Percentiles rank a stretch among this genome's conserved stretches.
phyloP scores from a whole-genome alignment of 2,888 invertebrate species.

The Criorhina ranunculi region DNA sequence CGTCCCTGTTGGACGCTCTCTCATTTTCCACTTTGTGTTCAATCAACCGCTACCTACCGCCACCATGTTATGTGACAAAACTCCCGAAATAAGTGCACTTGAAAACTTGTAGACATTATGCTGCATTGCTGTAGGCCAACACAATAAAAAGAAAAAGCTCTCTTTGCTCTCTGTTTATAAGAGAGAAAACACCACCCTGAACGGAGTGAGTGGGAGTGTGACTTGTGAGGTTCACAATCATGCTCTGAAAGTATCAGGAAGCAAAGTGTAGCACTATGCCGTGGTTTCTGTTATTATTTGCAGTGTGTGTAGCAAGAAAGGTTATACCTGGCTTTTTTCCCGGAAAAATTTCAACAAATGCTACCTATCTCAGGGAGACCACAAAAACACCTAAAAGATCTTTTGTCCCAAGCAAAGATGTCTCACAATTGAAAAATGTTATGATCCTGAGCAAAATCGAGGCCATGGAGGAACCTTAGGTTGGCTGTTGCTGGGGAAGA shows the following conservation, averaged over 20 bases:
- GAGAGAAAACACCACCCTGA: constrained; percentile 7
- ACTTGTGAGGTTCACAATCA: constrained; percentile 20
- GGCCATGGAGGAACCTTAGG: too few species aligned
- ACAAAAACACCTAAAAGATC: too few species aligned
- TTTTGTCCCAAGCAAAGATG: too few species aligned
- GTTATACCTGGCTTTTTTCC: background rate
- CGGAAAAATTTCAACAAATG: too few species aligned
- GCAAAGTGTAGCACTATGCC: background rate
- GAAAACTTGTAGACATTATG: constrained; percentile 57
- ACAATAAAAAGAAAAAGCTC: constrained; percentile 35
- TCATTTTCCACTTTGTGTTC: constrained; percentile 24
- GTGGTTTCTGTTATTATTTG: background rate
- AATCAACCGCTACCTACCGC: constrained; percentile 34
- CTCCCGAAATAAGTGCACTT: constrained; percentile 64
- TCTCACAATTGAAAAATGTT: too few species aligned
- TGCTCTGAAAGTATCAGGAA: constrained; percentile 19
- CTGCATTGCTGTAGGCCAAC: constrained; percentile 65
- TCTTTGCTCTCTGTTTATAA: constrained; percentile 60
- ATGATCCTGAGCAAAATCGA: too few species aligned
- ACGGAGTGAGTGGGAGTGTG: background rate
- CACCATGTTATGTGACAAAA: constrained; percentile 36
- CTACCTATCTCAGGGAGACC: too few species aligned
- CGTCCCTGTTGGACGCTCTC: constrained; percentile 20
- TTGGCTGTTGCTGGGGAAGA: too few species aligned
- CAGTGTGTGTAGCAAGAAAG: constrained; percentile 22